Percentiles rank a stretch among this genome's conserved stretches.
These are phyloP conservation scores for Oxyruncus cristatus DNA, from an alignment of 2,113 vertebrate genomes.

Conservation along the genomic window DNA sequence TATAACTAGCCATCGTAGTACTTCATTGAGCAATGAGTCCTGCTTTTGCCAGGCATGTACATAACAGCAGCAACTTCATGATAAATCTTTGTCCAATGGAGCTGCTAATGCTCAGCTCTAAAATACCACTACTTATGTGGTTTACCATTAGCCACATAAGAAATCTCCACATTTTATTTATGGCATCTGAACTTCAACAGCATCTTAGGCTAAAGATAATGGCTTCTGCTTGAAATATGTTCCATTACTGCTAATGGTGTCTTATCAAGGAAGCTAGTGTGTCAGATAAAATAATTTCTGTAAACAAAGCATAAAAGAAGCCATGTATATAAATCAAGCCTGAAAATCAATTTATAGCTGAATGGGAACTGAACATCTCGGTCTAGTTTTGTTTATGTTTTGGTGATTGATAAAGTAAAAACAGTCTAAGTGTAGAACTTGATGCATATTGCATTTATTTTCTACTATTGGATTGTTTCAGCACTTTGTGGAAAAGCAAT, in stretches of 20 bases:
- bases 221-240: background rate
- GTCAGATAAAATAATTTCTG: background rate
- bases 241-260: background rate
- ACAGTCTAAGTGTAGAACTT: background rate
- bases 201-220: conserved; percentile 30
- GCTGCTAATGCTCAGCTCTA: conserved; percentile 17
- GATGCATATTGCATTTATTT: background rate
- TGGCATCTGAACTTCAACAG: conserved; percentile 56
- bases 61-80: background rate
- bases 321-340: background rate
- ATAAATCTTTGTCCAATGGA: background rate
- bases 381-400: background rate
- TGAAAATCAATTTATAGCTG: background rate
- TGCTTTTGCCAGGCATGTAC: background rate
- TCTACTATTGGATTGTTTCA: background rate
- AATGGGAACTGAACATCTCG: background rate
- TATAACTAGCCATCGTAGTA: background rate
- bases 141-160: conserved; percentile 31
- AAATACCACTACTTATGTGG: background rate
- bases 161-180: conserved; percentile 46
- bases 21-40: background rate
- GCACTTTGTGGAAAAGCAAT: background rate
- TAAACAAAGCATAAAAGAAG: background rate
- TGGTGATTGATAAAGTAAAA: background rate
- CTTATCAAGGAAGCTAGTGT: background rate